Evolutionary conservation across 2,113 vertebrate species (phyloP).

Genomic region (Pluvialis apricaria): DNA sequence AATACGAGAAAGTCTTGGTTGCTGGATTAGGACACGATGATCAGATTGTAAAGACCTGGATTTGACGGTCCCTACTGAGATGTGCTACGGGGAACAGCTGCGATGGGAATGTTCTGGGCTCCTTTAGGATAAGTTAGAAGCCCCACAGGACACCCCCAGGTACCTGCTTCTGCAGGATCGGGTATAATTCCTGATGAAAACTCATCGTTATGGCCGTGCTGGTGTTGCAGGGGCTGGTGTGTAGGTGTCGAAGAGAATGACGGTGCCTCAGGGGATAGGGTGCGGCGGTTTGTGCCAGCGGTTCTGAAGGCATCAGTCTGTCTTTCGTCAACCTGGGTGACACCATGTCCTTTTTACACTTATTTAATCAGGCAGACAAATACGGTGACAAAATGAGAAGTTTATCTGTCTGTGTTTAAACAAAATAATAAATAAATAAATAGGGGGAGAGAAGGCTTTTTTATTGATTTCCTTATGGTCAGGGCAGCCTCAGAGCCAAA

Average conservation of each 20-base stretch:
- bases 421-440: not conserved
- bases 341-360: not conserved
- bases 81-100: not conserved
- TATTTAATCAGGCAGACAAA: not conserved
- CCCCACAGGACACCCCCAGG: not conserved
- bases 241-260: fast-evolving
- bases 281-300: not conserved
- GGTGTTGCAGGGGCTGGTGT: not conserved
- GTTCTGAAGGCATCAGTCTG: not conserved
- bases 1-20: not conserved
- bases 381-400: not conserved
- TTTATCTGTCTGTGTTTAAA: not conserved
- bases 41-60: not conserved
- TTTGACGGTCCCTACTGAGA: not conserved
- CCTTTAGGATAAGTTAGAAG: not conserved
- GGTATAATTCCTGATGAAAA: not conserved
- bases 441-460: not conserved
- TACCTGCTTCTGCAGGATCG: not conserved
- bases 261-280: fast-evolving
- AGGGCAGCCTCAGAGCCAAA: not conserved
- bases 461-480: fast-evolving
- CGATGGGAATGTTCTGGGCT: not conserved
- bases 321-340: fast-evolving
- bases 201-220: fast-evolving
- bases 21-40: not conserved